Evolutionary conservation across 2,797 vertebrate species (phyloP).

Genomic region (Onychomys arenicola): DNA sequence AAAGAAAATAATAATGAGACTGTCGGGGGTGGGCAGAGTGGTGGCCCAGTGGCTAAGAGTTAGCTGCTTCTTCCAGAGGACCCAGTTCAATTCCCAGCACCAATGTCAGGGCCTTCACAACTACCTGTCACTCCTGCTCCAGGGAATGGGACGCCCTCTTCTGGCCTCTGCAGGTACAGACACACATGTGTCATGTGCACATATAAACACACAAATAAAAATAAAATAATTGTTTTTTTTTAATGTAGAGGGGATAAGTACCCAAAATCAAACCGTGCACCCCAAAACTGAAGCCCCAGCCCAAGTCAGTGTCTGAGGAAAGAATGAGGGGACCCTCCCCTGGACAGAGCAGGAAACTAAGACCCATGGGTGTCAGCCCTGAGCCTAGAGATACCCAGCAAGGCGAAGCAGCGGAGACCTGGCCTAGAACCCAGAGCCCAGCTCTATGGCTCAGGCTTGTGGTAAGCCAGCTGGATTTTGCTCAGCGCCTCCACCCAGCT

Average conservation of each 20-base stretch:
- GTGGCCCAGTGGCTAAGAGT: background rate
- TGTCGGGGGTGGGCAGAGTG: background rate
- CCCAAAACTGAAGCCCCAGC: background rate
- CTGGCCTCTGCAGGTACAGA: background rate
- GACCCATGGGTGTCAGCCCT: background rate
- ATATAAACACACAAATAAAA: background rate
- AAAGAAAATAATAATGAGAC: too few relatives aligned
- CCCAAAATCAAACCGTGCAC: background rate
- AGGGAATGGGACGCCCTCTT: background rate
- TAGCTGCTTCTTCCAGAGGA: background rate
- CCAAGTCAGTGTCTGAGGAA: background rate
- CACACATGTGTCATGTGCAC: too few relatives aligned
- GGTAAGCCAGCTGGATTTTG: background rate
- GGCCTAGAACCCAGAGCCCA: background rate
- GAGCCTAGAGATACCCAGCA: background rate
- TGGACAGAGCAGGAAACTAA: slow-evolving; percentile 16
- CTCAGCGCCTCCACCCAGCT: background rate
- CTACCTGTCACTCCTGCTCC: background rate
- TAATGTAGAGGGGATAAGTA: background rate
- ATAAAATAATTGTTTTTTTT: background rate
- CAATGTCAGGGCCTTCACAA: background rate
- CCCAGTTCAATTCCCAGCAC: background rate
- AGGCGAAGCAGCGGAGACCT: too few relatives aligned
- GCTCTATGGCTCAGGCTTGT: background rate
- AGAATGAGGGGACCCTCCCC: background rate